Base-by-base conservation (phyloP, 2,888 invertebrate genomes). In the Eupithecia pulchellata region DNA sequence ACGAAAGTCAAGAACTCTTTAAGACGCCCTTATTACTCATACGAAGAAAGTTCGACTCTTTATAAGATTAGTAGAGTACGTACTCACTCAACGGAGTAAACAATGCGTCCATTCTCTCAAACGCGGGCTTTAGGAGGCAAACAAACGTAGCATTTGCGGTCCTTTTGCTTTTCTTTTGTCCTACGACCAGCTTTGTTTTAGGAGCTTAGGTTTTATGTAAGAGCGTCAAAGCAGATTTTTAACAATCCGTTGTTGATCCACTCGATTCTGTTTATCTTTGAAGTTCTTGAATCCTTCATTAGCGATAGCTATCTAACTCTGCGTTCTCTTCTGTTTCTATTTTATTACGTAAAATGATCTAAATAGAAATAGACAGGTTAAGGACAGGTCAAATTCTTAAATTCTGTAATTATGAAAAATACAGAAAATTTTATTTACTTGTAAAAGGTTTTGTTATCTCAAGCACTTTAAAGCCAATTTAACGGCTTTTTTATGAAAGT, bases 21-120 rank as follows among this genome's bases (percentile, higher is more conserved):
- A 77, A 77, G 77, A 57, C 72, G 78, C 77, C 77, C 78, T 75
- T 77, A 77, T 78, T 77, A 78, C 78, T 78, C 78, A 78, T 77
- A 78, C 77, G 74, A 75, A 75, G 75, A 75, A 77, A 77, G 75
- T 78, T 76, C 68, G 76, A 75, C 73, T 75, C 77, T 78, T 77
- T 77, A 77, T 77, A 78, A 78, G 77, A 78, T 78, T 78, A 78
- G 77, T 76, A 75, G 77, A 78, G 75, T 75, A 75, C 78, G 75
- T 75, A 75, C 78, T 76, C 74, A 77, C 77, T 77, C 76, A 75
- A 71, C 69, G 71, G 71, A 75, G 78, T 77, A 77, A 78, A 77
- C 78, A 78, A 77, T 77, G 77, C 78, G 77, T 76, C 78, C 75
- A 75, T 78, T 76, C 78, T 75, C 69, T 74, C 67, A 70, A 77